These are phyloP conservation scores for Physocephala rufipes DNA, from an alignment of 2,888 invertebrate genomes.

Conservation along the genomic window DNA sequence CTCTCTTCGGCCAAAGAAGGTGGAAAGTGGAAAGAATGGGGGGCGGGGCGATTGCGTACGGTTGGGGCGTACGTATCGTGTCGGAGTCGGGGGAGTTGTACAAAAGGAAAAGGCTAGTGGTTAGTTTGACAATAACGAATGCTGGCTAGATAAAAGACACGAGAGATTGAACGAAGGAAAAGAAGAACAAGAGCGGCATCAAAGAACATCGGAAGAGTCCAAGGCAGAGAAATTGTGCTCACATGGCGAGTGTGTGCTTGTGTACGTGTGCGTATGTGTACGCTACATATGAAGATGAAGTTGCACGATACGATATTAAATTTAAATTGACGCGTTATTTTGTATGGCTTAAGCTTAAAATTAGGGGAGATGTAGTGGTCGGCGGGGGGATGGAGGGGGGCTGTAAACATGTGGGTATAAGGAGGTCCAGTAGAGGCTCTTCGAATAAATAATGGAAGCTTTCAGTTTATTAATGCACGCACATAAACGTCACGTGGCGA, in stretches of 20 bases:
- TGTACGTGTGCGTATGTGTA: neutral
- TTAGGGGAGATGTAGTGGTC: neutral
- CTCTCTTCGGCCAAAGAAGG: neutral
- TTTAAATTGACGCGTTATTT: constrained; percentile 27
- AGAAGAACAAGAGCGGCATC: neutral
- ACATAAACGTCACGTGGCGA: neutral
- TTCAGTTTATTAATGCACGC: neutral
- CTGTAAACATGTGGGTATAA: neutral
- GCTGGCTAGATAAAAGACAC: neutral
- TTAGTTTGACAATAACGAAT: neutral
- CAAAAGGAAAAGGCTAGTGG: neutral
- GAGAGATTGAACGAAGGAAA: too few species aligned
- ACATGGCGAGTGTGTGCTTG: neutral
- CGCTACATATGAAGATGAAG: constrained; percentile 5
- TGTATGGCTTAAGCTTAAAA: neutral
- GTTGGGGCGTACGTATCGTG: neutral
- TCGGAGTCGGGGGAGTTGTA: neutral
- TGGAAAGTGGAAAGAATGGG: neutral
- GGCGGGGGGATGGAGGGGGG: neutral
- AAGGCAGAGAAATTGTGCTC: neutral
- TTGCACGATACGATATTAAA: constrained; percentile 9
- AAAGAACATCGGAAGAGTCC: neutral
- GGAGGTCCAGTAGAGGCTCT: neutral
- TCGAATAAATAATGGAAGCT: neutral
- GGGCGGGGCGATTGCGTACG: neutral